Evolutionary conservation across 2,113 vertebrate genomes (phyloP).

Genomic region (Erythrocercus mccallii): DNA sequence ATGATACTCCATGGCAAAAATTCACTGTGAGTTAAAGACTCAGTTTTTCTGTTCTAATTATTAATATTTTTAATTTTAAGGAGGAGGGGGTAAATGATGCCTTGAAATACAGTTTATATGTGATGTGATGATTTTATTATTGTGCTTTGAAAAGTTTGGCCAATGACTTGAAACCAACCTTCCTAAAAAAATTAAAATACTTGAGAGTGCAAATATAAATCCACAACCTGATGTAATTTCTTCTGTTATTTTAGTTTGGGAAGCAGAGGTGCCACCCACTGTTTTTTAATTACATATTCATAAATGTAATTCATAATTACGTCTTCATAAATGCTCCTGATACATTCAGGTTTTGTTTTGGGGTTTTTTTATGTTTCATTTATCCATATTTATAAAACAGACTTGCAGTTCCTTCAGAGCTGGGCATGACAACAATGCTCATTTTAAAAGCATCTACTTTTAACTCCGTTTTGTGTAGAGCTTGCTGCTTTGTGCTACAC

Average conservation of each 20-base stretch:
- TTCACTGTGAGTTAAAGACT: background rate
- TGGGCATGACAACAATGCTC: background rate
- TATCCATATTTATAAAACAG: background rate
- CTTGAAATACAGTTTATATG: background rate
- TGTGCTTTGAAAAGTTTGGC: background rate
- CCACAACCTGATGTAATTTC: background rate
- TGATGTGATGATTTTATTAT: background rate
- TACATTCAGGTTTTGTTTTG: background rate
- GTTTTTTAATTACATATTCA: background rate
- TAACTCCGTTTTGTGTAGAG: background rate
- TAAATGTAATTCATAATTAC: background rate
- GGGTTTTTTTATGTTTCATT: background rate
- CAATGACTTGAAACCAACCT: background rate
- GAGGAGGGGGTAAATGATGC: background rate
- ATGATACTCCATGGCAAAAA: background rate
- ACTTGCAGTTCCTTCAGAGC: background rate
- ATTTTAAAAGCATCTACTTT: background rate
- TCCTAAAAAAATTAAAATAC: background rate
- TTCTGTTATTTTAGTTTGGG: background rate
- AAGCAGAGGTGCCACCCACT: background rate
- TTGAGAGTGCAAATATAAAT: background rate
- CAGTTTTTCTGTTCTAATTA: background rate
- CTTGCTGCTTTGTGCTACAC: background rate
- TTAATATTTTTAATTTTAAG: background rate
- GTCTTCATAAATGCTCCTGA: background rate